A percentile compares a stretch with the other conserved stretches of the same genome.
Evolutionary conservation across 2,797 vertebrate genomes (phyloP).

Genomic region (Sebastes taczanowskii): DNA sequence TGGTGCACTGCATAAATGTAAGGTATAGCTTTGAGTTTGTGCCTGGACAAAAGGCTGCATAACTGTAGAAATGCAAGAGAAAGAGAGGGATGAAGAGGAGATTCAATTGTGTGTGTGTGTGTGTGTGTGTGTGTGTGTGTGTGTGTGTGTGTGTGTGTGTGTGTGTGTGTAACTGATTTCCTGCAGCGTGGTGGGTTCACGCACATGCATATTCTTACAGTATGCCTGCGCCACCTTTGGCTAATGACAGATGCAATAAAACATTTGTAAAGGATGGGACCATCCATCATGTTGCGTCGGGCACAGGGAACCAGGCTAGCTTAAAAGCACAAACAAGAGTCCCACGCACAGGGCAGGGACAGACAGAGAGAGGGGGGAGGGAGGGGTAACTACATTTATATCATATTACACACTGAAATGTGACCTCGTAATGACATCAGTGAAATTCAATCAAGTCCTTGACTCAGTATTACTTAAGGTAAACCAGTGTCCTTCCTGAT

Average conservation of each 20-base stretch:
- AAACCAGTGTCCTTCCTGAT: constrained; percentile 84
- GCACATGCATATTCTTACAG: constrained; percentile 50
- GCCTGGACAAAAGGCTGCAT: constrained; percentile 10
- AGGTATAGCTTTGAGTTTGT: neutral
- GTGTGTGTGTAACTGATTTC: constrained; percentile 23
- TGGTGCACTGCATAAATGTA: neutral
- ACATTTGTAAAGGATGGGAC: constrained; percentile 72
- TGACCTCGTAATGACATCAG: constrained; percentile 86
- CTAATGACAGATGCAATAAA: constrained; percentile 77
- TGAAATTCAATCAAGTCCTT: constrained; percentile 84
- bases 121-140: neutral
- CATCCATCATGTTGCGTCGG: constrained; percentile 76
- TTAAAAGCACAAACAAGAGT: constrained; percentile 78
- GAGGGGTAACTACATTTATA: constrained; percentile 81
- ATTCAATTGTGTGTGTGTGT: constrained; percentile 9
- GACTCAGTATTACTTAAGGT: constrained; percentile 85
- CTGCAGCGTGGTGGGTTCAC: constrained; percentile 24
- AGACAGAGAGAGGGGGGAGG: constrained; percentile 39
- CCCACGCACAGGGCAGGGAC: constrained; percentile 44
- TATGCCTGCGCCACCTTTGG: constrained; percentile 65
- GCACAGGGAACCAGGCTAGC: constrained; percentile 59
- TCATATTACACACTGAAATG: constrained; percentile 87
- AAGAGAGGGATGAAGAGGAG: neutral
- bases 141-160: constrained; percentile 5
- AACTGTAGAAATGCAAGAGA: neutral